Evolutionary conservation across 30 jellyfish, hydroid and myxozoan genomes (phyloP).

Genomic region (Aurelia sp.): DNA sequence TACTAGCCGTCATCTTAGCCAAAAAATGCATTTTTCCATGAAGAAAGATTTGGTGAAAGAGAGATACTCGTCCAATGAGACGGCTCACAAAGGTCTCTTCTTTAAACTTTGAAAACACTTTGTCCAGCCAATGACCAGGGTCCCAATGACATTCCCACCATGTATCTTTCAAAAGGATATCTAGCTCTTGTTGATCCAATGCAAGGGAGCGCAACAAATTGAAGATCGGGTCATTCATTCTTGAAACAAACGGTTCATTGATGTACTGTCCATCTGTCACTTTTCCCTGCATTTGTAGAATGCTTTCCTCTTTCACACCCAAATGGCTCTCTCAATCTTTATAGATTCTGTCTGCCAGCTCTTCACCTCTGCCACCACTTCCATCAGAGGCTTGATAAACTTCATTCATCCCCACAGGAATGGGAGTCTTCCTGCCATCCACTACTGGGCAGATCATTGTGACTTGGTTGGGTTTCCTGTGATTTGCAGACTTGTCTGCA

Average conservation of each 20-base stretch:
- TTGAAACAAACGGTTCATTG: constrained; percentile 11
- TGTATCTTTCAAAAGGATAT: not conserved
- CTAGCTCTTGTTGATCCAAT: not conserved
- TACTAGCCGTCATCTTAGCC: constrained; percentile 45
- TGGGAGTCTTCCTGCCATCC: constrained; percentile 2
- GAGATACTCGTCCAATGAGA: constrained; percentile 2
- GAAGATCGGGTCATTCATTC: constrained; percentile 39
- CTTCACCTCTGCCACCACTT: constrained; percentile 21
- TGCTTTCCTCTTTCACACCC: not conserved
- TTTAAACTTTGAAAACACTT: not conserved
- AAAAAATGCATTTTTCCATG: constrained; percentile 36
- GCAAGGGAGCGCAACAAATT: not conserved
- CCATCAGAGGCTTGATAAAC: constrained; percentile 20
- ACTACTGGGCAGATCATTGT: constrained; percentile 25
- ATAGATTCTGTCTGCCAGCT: constrained; percentile 11
- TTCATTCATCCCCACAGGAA: constrained; percentile 22
- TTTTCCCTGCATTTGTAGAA: constrained; percentile 46
- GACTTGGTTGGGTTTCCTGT: constrained; percentile 30
- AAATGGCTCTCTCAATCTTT: not conserved
- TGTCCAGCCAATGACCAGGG: constrained; percentile 51
- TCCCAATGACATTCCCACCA: constrained; percentile 63
- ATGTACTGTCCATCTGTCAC: no score
- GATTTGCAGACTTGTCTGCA: constrained; percentile 48
- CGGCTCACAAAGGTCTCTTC: constrained; percentile 8
- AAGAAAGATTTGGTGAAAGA: constrained; percentile 18